These are phyloP conservation scores for Lamellibrachia columna DNA, from an alignment of 2,888 invertebrate species.

Conservation along the genomic window DNA sequence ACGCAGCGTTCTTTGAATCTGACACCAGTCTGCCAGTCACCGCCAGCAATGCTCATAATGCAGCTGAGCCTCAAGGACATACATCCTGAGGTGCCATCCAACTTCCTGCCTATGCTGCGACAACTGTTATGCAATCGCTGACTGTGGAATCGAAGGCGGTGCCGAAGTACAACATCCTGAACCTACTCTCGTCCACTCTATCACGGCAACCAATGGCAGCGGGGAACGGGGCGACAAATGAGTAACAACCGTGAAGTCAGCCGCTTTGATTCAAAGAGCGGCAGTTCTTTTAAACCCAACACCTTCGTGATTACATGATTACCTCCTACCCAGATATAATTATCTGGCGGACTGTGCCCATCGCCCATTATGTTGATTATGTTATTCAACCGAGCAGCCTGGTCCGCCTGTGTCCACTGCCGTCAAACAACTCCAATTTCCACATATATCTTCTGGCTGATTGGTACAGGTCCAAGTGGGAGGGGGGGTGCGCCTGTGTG, in stretches of 20 bases:
- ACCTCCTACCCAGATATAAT: constrained; percentile 12
- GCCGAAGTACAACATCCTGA: background rate
- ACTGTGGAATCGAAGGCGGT: background rate
- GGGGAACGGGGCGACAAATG: background rate
- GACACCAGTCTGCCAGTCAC: background rate
- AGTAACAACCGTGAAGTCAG: background rate
- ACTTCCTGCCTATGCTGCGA: background rate
- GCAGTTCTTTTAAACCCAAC: constrained; percentile 10
- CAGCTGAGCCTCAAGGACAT: background rate
- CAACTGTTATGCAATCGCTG: background rate
- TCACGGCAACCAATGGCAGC: background rate
- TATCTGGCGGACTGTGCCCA: background rate
- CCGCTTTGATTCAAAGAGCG: background rate
- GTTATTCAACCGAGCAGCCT: background rate
- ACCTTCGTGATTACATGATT: constrained; percentile 1
- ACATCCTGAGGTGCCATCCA: background rate
- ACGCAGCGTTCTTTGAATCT: background rate
- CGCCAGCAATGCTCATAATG: background rate
- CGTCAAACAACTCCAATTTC: background rate
- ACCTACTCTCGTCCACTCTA: background rate
- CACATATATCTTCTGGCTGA: background rate
- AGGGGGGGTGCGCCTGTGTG: background rate
- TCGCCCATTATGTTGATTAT: background rate
- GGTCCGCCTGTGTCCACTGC: background rate
- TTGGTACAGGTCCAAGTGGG: background rate